These are phyloP conservation scores for Centruroides sculpturatus DNA, from an alignment of 1,140 invertebrate genomes.

Conservation along the genomic window DNA sequence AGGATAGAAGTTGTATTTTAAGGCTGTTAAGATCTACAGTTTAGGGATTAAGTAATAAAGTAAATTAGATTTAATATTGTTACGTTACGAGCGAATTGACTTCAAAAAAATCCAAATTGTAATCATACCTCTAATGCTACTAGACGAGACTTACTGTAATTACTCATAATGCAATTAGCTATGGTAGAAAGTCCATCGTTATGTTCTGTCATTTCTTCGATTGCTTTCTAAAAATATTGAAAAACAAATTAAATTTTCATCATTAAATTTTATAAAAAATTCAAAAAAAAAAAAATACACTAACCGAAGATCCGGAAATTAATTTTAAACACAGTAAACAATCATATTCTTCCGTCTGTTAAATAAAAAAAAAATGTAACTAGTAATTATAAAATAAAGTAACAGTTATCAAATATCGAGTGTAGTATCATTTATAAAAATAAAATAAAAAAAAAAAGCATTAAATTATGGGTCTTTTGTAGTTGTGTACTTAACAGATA, in stretches of 20 bases:
- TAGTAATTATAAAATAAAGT: background rate
- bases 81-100: conserved; percentile 15
- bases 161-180: conserved; percentile 72
- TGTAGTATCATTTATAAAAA: no score
- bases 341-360: background rate
- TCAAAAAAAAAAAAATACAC: background rate
- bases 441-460: no score
- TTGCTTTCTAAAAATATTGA: conserved; percentile 4
- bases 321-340: background rate
- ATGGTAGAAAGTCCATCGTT: conserved; percentile 70
- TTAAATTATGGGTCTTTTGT: no score
- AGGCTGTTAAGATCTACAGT: no score
- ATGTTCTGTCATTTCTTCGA: conserved; percentile 37
- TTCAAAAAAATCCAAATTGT: conserved; percentile 36
- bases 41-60: no score
- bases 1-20: no score
- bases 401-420: background rate
- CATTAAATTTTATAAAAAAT: background rate
- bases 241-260: background rate
- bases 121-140: conserved; percentile 60
- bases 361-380: background rate
- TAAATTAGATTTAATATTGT: no score
- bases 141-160: conserved; percentile 61
- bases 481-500: no score
- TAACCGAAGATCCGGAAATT: background rate